Percentiles rank a stretch among this genome's conserved stretches.
phyloP scores from a whole-genome alignment of 2,888 invertebrate genomes.

The Dolichopus griseipennis region DNA sequence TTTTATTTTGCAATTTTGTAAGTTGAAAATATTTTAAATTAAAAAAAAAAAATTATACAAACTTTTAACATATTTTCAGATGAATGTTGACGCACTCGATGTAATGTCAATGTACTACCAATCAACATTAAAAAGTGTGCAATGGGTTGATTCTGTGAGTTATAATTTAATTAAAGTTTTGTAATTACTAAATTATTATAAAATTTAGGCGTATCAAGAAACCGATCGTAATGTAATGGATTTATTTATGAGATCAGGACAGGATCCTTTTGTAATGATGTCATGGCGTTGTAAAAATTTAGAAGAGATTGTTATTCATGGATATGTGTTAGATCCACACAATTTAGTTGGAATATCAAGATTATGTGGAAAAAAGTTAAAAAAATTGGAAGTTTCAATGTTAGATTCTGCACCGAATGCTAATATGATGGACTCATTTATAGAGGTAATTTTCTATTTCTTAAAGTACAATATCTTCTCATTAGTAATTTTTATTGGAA shows the following conservation, averaged over 20 bases:
- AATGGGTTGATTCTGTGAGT: constrained; percentile 40
- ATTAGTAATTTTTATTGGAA: constrained; percentile 11
- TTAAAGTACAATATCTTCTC: neutral
- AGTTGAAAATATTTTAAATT: constrained; percentile 24
- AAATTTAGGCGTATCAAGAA: constrained; percentile 32
- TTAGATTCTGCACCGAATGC: constrained; percentile 33
- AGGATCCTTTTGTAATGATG: constrained; percentile 52
- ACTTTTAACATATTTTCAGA: constrained; percentile 24
- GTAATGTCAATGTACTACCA: constrained; percentile 38
- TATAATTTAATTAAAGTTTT: neutral
- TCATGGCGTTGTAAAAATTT: constrained; percentile 52
- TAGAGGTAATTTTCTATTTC: constrained; percentile 27
- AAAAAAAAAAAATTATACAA: too few species aligned
- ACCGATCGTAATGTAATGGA: constrained; percentile 35
- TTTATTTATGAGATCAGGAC: constrained; percentile 32
- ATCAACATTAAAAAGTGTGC: constrained; percentile 39
- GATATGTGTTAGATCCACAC: constrained; percentile 41
- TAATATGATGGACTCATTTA: constrained; percentile 32
- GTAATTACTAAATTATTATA: constrained; percentile 12
- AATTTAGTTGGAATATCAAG: constrained; percentile 41
- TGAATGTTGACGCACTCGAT: constrained; percentile 40
- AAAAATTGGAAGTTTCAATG: constrained; percentile 40
- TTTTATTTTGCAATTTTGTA: constrained; percentile 62
- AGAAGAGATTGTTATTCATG: constrained; percentile 48
- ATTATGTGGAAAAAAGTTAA: constrained; percentile 35